These are phyloP conservation scores for Lasioglossum zephyrum DNA, from an alignment of 2,888 invertebrate genomes.

Conservation along the genomic window DNA sequence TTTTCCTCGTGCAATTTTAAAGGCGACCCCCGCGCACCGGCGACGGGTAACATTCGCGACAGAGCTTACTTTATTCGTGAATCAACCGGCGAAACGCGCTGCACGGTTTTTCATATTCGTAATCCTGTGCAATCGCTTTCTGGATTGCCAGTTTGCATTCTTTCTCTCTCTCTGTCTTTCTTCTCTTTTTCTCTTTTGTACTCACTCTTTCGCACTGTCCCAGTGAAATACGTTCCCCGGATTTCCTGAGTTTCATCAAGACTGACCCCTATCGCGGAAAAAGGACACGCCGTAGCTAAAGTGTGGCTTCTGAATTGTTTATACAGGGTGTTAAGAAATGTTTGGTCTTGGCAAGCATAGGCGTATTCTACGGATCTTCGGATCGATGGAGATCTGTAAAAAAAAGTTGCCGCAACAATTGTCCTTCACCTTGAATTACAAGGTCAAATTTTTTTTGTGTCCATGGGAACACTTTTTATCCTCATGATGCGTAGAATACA, in stretches of 20 bases:
- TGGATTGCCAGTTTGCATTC: neutral
- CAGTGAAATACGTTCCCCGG: neutral
- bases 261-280: neutral
- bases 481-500: too few relatives aligned
- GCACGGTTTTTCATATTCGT: neutral
- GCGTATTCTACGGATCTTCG: too few relatives aligned
- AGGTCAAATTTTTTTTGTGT: too few relatives aligned
- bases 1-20: neutral
- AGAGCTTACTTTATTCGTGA: neutral
- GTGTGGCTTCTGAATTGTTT: too few relatives aligned
- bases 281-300: neutral
- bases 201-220: neutral
- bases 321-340: too few relatives aligned
- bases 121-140: neutral
- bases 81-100: neutral
- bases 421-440: too few relatives aligned
- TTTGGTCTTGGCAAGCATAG: too few relatives aligned
- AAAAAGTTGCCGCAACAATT: too few relatives aligned
- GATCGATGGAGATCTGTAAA: too few relatives aligned
- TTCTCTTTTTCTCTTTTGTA: too few relatives aligned
- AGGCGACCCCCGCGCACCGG: neutral
- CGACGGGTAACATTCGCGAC: neutral
- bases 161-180: too few relatives aligned
- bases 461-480: too few relatives aligned
- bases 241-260: neutral